Evolutionary conservation across 2,797 vertebrate genomes (phyloP), one percentile per base, ranked within the genome.

Genomic region (Pseudomugil tenellus): DNA sequence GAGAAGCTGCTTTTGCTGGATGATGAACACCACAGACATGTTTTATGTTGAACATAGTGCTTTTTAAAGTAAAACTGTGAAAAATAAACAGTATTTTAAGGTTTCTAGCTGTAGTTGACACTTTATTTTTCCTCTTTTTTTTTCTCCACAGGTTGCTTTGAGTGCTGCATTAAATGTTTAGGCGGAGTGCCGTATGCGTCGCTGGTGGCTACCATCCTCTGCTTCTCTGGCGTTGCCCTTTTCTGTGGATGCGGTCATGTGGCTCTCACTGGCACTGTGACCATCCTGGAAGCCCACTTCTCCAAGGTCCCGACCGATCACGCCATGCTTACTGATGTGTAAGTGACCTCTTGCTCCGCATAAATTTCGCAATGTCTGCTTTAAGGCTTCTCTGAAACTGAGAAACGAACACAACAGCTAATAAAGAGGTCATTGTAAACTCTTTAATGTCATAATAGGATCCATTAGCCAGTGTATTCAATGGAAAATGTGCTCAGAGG

Each of bases 131-230:
- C 4, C 1, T 57, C 1, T 32, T 2, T 26, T 53, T 34, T 34
- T 39, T 28, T 1, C 14, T 26, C 0, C 19, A 7, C 66, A 99
- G 98, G 98, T 94, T 99, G 98, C 92, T 98, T 98, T 72, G 98
- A 99, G 92, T 99, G 98, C 95, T 99, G 98, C 92, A 98, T 99
- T 92, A 98, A 97, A 91, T 99, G 98, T 94, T 93, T 99, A 92
- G 97, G 98, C 54, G 98, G 98, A 35, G 98, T 99, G 84, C 98
- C 98, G 48, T 99, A 99, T 3, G 97, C 98, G 28, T 99, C 98
- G 0, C 95, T 99, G 77, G 94, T 99, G 90, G 98, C 98, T 75
- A 99, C 98, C 35, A 98, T 99, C 92, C 93, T 99, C 79, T 99
- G 97, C 92, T 99, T 99, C 93, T 99, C 96, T 0, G 98, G 98